These are phyloP conservation scores for Polyodon spathula DNA, from an alignment of 2,113 vertebrate genomes.

Conservation along the genomic window DNA sequence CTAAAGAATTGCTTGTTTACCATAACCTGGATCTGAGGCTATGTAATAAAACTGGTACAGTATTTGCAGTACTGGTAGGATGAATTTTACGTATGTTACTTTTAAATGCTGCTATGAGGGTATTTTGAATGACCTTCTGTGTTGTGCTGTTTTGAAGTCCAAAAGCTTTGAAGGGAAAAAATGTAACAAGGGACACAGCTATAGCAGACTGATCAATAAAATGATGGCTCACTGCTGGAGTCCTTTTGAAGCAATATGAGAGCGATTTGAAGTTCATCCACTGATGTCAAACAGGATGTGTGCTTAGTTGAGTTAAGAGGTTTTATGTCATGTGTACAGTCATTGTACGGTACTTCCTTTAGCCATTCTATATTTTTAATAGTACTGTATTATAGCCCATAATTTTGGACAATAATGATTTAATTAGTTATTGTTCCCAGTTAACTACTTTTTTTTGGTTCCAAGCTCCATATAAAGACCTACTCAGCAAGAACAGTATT, in stretches of 20 bases:
- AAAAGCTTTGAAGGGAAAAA: not conserved
- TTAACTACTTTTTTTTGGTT: too few species aligned
- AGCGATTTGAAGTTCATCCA: not conserved
- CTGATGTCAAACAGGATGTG: slow-evolving; percentile 1
- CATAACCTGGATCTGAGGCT: too few species aligned
- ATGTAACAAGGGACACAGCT: not conserved
- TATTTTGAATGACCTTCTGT: not conserved
- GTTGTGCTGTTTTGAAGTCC: not conserved
- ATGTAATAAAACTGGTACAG: too few species aligned
- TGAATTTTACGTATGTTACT: too few species aligned
- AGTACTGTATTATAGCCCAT: too few species aligned
- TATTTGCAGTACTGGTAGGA: too few species aligned
- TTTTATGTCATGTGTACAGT: not conserved
- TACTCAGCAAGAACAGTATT: too few species aligned
- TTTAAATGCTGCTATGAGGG: not conserved
- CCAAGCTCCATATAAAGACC: too few species aligned
- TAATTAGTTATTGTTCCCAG: too few species aligned
- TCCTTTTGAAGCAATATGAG: not conserved
- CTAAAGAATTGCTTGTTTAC: too few species aligned
- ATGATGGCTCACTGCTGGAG: not conserved
- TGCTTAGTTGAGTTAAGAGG: not conserved
- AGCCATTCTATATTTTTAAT: too few species aligned
- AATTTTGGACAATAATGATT: too few species aligned
- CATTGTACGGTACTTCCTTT: not conserved
- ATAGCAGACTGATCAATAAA: not conserved